These are phyloP conservation scores for Aeoliscus strigatus DNA, from an alignment of 2,797 vertebrate species.

Conservation along the genomic window DNA sequence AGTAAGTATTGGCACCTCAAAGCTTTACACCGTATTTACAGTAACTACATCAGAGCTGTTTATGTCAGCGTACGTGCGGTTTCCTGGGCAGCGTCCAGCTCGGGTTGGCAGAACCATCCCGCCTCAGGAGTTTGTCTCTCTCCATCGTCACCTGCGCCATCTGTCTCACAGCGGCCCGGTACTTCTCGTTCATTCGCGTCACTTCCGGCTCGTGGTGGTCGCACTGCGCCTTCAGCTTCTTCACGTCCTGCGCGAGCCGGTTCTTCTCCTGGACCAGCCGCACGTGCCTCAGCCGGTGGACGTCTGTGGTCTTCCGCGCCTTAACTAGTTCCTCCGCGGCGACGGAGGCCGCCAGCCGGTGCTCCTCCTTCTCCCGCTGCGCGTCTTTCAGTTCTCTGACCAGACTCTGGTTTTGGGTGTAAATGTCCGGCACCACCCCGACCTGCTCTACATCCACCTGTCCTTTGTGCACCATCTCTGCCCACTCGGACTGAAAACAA, in stretches of 20 bases:
- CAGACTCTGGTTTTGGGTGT: conserved; percentile 75
- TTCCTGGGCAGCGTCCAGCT: no score
- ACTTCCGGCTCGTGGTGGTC: conserved; percentile 75
- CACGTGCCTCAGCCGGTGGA: conserved; percentile 81
- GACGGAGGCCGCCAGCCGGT: conserved; percentile 65
- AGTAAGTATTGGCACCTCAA: no score
- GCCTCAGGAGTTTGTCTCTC: no score
- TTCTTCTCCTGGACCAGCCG: conserved; percentile 83
- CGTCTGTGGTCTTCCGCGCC: conserved; percentile 79
- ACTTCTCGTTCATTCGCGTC: conserved; percentile 80
- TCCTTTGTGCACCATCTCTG: conserved; percentile 78
- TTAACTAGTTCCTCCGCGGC: conserved; percentile 72
- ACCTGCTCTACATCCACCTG: conserved; percentile 35
- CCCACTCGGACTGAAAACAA: conserved; percentile 91
- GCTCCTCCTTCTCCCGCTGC: conserved; percentile 74
- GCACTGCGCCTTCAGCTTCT: conserved; percentile 82
- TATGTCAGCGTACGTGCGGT: no score
- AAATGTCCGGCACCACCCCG: conserved; percentile 74
- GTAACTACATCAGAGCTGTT: no score
- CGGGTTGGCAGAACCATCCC: no score
- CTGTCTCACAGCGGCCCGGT: conserved; percentile 74
- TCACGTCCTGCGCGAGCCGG: conserved; percentile 79
- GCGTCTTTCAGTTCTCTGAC: conserved; percentile 73
- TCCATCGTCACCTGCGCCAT: conserved; percentile 78
- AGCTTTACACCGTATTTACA: no score